These are phyloP conservation scores for Augochlora pura DNA, from an alignment of 1,140 invertebrate species.

Conservation along the genomic window DNA sequence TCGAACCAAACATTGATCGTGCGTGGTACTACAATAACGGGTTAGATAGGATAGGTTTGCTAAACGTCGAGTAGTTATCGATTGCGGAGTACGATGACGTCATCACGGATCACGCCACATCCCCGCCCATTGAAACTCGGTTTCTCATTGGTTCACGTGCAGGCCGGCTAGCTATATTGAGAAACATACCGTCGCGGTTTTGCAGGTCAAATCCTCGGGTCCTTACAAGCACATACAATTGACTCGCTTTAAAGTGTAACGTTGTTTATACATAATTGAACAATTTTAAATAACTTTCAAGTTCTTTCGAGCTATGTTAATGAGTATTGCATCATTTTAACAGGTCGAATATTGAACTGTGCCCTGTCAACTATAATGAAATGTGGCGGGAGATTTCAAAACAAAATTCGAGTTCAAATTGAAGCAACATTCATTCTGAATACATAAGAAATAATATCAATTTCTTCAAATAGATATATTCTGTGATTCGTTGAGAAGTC, in stretches of 20 bases:
- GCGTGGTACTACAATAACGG: slow-evolving; percentile 22
- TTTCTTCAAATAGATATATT: neutral
- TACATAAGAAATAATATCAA: neutral
- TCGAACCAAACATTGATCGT: slow-evolving; percentile 35
- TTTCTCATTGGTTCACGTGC: slow-evolving; percentile 72
- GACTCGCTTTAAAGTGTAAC: neutral
- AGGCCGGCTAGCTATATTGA: slow-evolving; percentile 54
- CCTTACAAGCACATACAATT: slow-evolving; percentile 13
- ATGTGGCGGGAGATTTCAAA: slow-evolving; percentile 30
- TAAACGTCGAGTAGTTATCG: slow-evolving; percentile 61
- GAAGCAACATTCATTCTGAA: neutral
- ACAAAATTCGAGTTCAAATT: neutral
- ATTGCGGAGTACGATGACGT: slow-evolving; percentile 69
- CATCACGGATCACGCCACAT: slow-evolving; percentile 78
- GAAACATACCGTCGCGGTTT: slow-evolving; percentile 44
- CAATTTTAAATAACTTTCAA: neutral
- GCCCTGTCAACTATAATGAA: neutral
- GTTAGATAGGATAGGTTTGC: slow-evolving; percentile 40
- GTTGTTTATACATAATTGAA: neutral
- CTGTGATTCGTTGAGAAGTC: neutral
- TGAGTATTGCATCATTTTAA: neutral
- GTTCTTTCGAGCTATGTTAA: neutral
- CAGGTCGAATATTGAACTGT: neutral
- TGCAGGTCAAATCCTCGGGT: slow-evolving; percentile 36
- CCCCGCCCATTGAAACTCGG: slow-evolving; percentile 65